Percentiles rank a stretch among this genome's conserved stretches.
Evolutionary conservation across 2,113 vertebrate species (phyloP).

Genomic region (Raja brachyura): DNA sequence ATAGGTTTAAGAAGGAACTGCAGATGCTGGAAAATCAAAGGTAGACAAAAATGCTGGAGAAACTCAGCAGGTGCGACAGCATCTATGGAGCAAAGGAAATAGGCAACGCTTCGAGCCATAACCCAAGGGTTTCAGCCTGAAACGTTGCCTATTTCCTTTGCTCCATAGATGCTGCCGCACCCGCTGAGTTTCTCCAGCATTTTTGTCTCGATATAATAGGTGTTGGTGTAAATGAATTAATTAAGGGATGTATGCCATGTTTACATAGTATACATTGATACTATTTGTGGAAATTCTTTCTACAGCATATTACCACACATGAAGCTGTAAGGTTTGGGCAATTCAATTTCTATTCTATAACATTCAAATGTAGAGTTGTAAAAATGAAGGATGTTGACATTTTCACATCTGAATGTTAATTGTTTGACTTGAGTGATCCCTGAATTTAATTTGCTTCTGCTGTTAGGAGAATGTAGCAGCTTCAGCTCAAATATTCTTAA

Average conservation of each 20-base stretch:
- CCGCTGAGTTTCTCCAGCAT: too few species aligned
- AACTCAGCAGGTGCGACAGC: too few species aligned
- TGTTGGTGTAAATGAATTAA: background rate
- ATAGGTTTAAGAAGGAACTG: too few species aligned
- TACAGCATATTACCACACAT: too few species aligned
- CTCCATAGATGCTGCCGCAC: too few species aligned
- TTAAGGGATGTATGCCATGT: background rate
- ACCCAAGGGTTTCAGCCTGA: too few species aligned
- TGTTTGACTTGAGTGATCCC: background rate
- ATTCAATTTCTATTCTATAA: background rate
- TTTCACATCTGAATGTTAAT: background rate
- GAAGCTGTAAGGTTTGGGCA: background rate
- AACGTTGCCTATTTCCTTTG: too few species aligned
- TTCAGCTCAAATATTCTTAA: background rate
- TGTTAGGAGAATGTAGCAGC: background rate
- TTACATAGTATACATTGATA: background rate
- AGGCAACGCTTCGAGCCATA: too few species aligned
- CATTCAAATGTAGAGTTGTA: background rate
- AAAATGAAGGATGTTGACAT: background rate
- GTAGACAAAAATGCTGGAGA: too few species aligned
- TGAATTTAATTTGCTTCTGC: background rate
- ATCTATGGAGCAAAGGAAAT: too few species aligned
- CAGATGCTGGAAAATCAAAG: too few species aligned
- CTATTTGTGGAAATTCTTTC: background rate
- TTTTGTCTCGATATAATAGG: too few species aligned